Evolutionary conservation across 2,113 vertebrate species (phyloP).

Genomic region (Plecotus auritus): DNA sequence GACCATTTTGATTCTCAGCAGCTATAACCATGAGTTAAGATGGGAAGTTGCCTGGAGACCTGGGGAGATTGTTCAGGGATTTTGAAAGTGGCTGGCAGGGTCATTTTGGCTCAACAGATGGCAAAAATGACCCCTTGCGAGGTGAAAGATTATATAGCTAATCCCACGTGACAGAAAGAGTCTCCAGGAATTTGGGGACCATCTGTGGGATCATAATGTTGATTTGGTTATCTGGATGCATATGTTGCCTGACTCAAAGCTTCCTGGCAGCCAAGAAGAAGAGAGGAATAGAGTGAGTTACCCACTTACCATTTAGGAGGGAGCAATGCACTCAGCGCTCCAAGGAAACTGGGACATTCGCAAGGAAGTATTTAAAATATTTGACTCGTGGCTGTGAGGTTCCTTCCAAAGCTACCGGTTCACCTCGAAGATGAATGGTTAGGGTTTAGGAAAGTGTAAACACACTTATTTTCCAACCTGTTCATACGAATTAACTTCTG

Average conservation of each 20-base stretch:
- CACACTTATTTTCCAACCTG: slow-evolving; percentile 25
- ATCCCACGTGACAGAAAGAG: neutral
- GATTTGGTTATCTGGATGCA: neutral
- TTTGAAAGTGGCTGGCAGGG: neutral
- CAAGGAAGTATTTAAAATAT: neutral
- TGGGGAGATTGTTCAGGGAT: neutral
- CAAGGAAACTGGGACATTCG: neutral
- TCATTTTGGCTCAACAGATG: slow-evolving; percentile 32
- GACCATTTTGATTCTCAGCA: slow-evolving; percentile 22
- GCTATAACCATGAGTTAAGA: neutral
- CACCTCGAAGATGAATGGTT: slow-evolving; percentile 30
- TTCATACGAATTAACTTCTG: slow-evolving; percentile 59
- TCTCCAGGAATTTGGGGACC: neutral
- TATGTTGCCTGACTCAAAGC: neutral
- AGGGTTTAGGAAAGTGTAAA: slow-evolving; percentile 42
- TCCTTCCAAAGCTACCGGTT: slow-evolving; percentile 34
- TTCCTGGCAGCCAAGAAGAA: slow-evolving; percentile 48
- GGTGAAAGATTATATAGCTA: neutral
- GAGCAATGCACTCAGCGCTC: neutral
- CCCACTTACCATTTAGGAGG: neutral
- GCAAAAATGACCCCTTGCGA: neutral
- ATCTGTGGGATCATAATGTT: neutral
- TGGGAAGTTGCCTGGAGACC: neutral
- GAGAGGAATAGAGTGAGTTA: slow-evolving; percentile 7
- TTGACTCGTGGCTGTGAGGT: neutral